A percentile compares a stretch with the other conserved stretches of the same genome.
phyloP scores from a whole-genome alignment of 1,140 invertebrate species.

The Drosophila lowei region DNA sequence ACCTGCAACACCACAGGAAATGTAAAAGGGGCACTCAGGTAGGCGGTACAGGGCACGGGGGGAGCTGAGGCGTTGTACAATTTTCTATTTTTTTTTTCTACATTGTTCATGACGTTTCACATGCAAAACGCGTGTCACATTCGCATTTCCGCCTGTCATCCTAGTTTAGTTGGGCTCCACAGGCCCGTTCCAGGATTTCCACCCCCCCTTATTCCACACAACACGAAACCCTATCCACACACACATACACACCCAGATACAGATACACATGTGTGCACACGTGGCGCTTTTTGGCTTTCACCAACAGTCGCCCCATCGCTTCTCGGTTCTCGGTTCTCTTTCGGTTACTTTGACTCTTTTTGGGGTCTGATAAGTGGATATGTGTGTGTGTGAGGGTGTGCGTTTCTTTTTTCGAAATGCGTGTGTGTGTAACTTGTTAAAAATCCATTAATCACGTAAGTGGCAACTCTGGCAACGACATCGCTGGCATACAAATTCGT shows the following conservation, averaged over 20 bases:
- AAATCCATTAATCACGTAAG: slow-evolving; percentile 83
- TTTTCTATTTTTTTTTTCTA: slow-evolving; percentile 26
- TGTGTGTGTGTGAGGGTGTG: slow-evolving; percentile 20
- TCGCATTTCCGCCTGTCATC: slow-evolving; percentile 80
- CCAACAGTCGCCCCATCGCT: slow-evolving; percentile 45
- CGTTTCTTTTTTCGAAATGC: slow-evolving; percentile 11
- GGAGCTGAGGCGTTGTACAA: slow-evolving; percentile 17
- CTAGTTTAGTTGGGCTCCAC: slow-evolving; percentile 61
- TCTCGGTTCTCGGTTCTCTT: slow-evolving; percentile 32
- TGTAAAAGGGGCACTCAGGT: slow-evolving; percentile 8
- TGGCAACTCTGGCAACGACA: slow-evolving; percentile 80
- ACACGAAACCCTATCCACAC: not conserved
- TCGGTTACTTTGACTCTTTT: slow-evolving; percentile 74
- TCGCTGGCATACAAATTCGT: slow-evolving; percentile 79
- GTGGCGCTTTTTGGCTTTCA: slow-evolving; percentile 71
- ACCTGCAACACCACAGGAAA: slow-evolving; percentile 44
- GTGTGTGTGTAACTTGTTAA: slow-evolving; percentile 71
- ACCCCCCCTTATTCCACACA: not conserved
- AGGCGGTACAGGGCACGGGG: slow-evolving; percentile 5
- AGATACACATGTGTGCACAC: slow-evolving; percentile 16
- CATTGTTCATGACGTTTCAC: slow-evolving; percentile 79
- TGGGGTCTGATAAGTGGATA: slow-evolving; percentile 53
- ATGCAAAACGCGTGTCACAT: slow-evolving; percentile 82
- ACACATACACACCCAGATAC: slow-evolving; percentile 11
- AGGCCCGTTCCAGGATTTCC: not conserved